Evolutionary conservation across 2,888 invertebrate species (phyloP).

Genomic region (Bugulina stolonifera): DNA sequence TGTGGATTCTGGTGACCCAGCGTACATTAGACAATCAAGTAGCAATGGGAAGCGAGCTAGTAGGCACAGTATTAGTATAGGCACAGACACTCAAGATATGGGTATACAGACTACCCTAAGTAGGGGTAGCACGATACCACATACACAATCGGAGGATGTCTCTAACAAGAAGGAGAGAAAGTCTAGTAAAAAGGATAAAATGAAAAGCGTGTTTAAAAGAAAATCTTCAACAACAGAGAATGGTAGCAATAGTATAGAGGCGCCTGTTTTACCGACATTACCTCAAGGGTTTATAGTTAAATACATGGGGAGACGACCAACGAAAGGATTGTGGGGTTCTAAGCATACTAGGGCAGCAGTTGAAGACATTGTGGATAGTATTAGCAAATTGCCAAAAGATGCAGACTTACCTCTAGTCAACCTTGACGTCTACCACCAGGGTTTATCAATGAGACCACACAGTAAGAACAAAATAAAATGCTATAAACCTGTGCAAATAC

Average conservation of each 20-base stretch:
- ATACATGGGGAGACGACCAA: conserved; percentile 44
- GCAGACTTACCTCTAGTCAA: conserved; percentile 47
- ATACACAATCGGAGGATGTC: background rate
- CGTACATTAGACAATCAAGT: background rate
- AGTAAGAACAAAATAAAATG: conserved; percentile 37
- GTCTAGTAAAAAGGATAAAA: background rate
- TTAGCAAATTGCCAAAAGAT: conserved; percentile 37
- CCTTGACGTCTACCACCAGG: conserved; percentile 42
- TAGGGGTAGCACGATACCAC: background rate
- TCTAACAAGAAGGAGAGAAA: background rate
- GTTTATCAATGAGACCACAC: conserved; percentile 43
- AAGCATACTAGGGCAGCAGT: conserved; percentile 46
- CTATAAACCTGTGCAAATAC: conserved; percentile 37
- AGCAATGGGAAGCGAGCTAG: background rate
- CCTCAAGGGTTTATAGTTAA: conserved; percentile 51
- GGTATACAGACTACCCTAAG: conserved; percentile 1
- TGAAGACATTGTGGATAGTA: conserved; percentile 43
- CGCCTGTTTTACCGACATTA: conserved; percentile 29
- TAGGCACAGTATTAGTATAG: background rate
- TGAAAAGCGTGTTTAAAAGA: background rate
- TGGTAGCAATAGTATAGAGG: background rate
- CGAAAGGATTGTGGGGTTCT: conserved; percentile 44
- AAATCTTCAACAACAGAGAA: conserved; percentile 14
- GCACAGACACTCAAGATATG: conserved; percentile 9
- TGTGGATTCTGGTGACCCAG: background rate